Base-by-base conservation (phyloP, 2,888 invertebrate species). In the Mesoligia furuncula region DNA sequence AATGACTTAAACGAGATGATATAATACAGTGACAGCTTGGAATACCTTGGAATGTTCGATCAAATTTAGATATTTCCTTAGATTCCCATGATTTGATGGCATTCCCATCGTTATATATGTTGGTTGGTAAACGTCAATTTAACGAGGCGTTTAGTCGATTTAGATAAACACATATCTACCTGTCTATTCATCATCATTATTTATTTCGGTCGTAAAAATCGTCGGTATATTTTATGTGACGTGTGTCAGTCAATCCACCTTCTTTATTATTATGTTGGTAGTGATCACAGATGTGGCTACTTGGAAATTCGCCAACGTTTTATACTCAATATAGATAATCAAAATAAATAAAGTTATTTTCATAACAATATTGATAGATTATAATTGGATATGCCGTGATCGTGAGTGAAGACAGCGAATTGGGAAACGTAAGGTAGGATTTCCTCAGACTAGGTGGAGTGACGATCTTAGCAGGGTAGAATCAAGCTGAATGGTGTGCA, bases 311-410 rank as follows among this genome's bases (percentile, higher is more conserved):
- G 86, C 86, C 84, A 84, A 61, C 39, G n/a, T 61, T 83, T 71
- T 36, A 27, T 61, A 64, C 57, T 54, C 51, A 36, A 77, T 73
- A 69, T 62, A 67, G 65, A n/a, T 65, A 51, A 62, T 64, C 5
- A 82, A 69, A 83, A 85, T 79, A 84, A 84, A 84, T 79, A 64
- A 84, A 68, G 20, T 48, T 80, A 84, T 68, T 81, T 80, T 59
- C 31, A 67, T 71, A 57, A 62, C 36, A 84, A 62, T 84, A 48
- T 39, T 13, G 7, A 65, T 77, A 54, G 61, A 66, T 78, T 83
- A 66, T 79, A 66, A 39, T 66, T 31, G 45, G 61, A 66, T 45
- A 27, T 15, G 0, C 20, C 51, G 51, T 20, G 51, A 20, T 51
- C 20, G 8, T 7, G 8, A 51, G 51, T 51, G 20, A 2, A 17